Conservation (phyloP, 2,113 vertebrate genomes). For the Ariopsis seemanni region DNA sequence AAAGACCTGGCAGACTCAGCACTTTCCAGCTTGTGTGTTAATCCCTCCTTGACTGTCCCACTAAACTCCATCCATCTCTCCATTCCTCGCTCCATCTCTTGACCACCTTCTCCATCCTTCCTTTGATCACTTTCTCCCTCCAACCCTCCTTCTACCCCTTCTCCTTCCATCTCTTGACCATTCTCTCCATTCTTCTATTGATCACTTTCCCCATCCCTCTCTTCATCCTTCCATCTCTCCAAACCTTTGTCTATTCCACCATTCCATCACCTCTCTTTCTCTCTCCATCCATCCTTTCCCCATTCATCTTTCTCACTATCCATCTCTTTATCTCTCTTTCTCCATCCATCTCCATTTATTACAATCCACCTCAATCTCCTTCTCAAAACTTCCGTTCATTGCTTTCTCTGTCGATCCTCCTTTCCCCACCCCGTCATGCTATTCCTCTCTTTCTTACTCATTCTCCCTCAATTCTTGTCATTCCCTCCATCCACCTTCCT, state of each 20-base stretch:
- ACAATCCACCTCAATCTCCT: too few species aligned
- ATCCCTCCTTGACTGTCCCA: slow-evolving; percentile 3
- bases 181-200: neutral
- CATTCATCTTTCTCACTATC: neutral
- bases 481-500: neutral
- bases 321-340: neutral
- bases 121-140: neutral
- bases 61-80: slow-evolving; percentile 5
- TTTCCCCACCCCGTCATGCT: neutral
- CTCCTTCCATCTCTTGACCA: neutral
- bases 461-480: neutral
- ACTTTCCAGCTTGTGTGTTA: slow-evolving; percentile 16
- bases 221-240: neutral
- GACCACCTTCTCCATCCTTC: neutral
- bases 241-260: neutral
- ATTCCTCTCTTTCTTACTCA: neutral
- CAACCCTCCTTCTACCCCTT: too few species aligned
- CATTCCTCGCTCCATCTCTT: neutral
- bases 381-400: neutral
- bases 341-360: too few species aligned
- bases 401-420: neutral
- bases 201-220: neutral
- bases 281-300: neutral
- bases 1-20: slow-evolving; percentile 34
- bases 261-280: neutral